Evolutionary conservation across 2,797 vertebrate genomes (phyloP), one percentile per base, ranked within the genome.

Genomic region (Acanthopagrus latus): DNA sequence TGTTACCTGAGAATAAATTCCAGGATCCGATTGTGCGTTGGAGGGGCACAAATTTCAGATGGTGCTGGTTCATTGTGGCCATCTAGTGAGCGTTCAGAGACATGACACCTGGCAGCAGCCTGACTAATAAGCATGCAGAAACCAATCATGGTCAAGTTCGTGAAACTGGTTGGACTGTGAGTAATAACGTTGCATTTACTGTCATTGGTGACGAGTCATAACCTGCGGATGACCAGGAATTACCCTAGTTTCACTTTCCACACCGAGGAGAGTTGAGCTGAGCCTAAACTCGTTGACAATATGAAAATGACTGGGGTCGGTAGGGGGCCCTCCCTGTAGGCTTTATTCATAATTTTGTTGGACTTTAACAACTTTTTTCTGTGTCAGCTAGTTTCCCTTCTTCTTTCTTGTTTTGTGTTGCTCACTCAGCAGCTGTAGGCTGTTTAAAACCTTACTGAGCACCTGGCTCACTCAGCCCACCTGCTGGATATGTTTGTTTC

Each of bases 361-460:
- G 43, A 44, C 43, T 13, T 44, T 44, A 44, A 12, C 43, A 13
- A 48, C 8, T 17, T 27, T n/a, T 27, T 27, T 27, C 27, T 27
- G 27, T 27, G 72, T 83, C 76, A 78, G 71, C 59, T n/a, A 23
- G 59, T 89, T 82, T 80, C 69, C 7, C 11, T 74, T 84, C 77
- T 77, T 52, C 66, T 76, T 75, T 59, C 51, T 68, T 43, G n/a
- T 48, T 52, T 51, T 64, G 10, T 41, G 44, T 23, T 44, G 6
- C 50, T 85, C 71, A 75, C 69, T 79, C 78, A 74, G 41, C 62
- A 14, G 44, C 6, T 44, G 33, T 1, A n/a, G 67, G 10, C 41
- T 59, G n/a, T 76, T 57, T 55, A 38, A 21, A 71, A 50, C 47
- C 9, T 9, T 33, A 43, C 21, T 27, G 12, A 73, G 46, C 27